A percentile compares a stretch with the other conserved stretches of the same genome.
Evolutionary conservation across 2,113 vertebrate species (phyloP).

Genomic region (Glaucidium brasilianum): DNA sequence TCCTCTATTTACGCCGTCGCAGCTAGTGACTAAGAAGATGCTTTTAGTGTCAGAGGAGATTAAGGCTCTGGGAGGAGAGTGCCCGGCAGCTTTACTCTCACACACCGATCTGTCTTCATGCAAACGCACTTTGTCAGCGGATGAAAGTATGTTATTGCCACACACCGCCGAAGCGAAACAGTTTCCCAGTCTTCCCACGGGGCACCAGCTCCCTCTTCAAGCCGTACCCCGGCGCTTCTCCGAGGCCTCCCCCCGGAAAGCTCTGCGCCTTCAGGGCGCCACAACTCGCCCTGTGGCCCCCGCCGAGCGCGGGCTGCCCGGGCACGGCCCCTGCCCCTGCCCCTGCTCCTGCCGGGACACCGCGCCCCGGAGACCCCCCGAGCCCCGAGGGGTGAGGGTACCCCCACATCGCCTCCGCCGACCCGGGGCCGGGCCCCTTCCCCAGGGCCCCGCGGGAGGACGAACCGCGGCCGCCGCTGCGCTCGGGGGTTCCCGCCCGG

Average conservation of each 20-base stretch:
- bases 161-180: not conserved
- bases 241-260: not conserved
- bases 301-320: not conserved
- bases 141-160: not conserved
- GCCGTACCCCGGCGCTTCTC: not conserved
- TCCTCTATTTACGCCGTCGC: not conserved
- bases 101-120: not conserved
- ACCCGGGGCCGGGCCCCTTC: not conserved
- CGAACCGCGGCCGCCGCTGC: not conserved
- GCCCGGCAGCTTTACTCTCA: not conserved
- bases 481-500: not conserved
- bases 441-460: not conserved
- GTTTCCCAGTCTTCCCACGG: constrained; percentile 7
- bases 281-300: not conserved
- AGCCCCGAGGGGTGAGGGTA: not conserved
- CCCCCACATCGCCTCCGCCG: not conserved
- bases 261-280: not conserved
- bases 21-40: not conserved
- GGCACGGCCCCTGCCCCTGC: not conserved
- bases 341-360: not conserved
- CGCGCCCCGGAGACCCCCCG: not conserved
- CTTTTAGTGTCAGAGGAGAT: constrained; percentile 15
- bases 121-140: not conserved
- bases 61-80: not conserved
- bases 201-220: not conserved